Evolutionary conservation across 2,113 vertebrate species (phyloP), one percentile per base, ranked within the genome.

Genomic region (Calidris pygmaea): DNA sequence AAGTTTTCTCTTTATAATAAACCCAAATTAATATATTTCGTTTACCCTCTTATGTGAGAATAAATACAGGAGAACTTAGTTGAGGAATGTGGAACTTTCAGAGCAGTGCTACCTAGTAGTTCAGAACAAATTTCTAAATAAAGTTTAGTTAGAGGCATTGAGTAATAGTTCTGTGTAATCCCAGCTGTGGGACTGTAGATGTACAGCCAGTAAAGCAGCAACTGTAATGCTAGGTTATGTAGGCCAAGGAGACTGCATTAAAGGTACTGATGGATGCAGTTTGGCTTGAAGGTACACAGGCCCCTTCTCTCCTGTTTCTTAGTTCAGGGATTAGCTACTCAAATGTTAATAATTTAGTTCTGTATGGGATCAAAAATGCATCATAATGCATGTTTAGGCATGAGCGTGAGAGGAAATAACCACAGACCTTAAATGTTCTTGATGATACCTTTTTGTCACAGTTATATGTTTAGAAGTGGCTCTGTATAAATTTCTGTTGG

Each of bases 31-130:
- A 48, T 12, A 3, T 59, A 21, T 29, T 63, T 63, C 29, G 27
- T 84, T 84, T 77, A n/a, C 27, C 9, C 4, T 50, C 67, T 58
- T 37, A 10, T 34, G 14, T 80, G 63, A 77, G 27, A 84, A 59
- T 85, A 82, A 82, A 24, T 62, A 14, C 6, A 14, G 45, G n/a
- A 82, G 21, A n/a, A 24, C 6, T 53, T 88, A 15, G 32, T 41
- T 48, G 55, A 80, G 34, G 13, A 29, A 9, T 34, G 18, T 37
- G 21, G 14, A 53, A 35, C 18, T n/a, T 47, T 11, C 32, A 39
- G 29, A 68, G n/a, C 0, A 2, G 11, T 16, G 4, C 19, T 60
- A 8, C 17, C 10, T 58, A 0, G 0, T 13, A 63, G 14, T 60
- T 72, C 23, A 56, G 27, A 76, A 29, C 1, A 50, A 21, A 12